Evolutionary conservation across 2,797 vertebrate species (phyloP).

Genomic region (Sarcophilus harrisii): DNA sequence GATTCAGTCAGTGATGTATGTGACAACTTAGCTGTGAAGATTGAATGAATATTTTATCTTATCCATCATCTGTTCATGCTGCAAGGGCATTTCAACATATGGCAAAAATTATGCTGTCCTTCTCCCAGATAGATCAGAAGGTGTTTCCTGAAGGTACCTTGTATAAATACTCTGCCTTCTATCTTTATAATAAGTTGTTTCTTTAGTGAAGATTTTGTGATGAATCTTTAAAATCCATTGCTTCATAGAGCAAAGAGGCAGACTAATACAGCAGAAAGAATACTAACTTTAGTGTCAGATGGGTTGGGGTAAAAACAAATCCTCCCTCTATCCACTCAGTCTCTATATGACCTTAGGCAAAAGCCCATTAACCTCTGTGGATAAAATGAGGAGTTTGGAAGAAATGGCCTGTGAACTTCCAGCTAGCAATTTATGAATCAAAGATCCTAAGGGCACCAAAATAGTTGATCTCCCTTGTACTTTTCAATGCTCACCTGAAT

Average conservation of each 20-base stretch:
- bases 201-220: neutral
- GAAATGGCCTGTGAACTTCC: neutral
- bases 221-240: neutral
- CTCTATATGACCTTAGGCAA: neutral
- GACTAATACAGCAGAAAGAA: neutral
- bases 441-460: neutral
- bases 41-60: conserved; percentile 60
- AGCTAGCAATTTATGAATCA: neutral
- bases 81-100: conserved; percentile 31
- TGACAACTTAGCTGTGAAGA: conserved; percentile 43
- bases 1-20: conserved; percentile 18
- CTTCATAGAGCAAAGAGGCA: neutral
- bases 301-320: neutral
- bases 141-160: conserved; percentile 37
- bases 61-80: conserved; percentile 20
- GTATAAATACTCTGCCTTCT: conserved; percentile 19
- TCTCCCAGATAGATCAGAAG: neutral
- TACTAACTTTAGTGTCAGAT: neutral
- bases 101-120: conserved; percentile 8
- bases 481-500: neutral
- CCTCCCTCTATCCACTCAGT: neutral
- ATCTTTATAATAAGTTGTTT: neutral
- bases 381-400: neutral
- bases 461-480: neutral
- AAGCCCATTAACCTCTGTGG: neutral